These are phyloP conservation scores for Ranitomeya variabilis DNA, from an alignment of 2,113 vertebrate species.

Conservation along the genomic window DNA sequence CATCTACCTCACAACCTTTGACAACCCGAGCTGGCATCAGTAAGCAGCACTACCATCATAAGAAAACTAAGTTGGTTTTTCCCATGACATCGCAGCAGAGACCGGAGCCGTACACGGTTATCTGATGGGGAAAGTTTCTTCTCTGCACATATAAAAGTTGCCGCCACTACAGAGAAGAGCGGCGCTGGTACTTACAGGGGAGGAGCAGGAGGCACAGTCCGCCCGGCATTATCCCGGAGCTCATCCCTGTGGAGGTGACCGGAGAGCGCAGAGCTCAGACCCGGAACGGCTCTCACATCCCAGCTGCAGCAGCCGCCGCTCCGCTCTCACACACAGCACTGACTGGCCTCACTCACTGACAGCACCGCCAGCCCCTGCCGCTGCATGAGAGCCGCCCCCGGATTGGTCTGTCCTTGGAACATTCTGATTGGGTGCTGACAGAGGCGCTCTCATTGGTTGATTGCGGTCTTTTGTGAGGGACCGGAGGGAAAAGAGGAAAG, in stretches of 20 bases:
- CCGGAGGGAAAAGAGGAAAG: slow-evolving; percentile 12
- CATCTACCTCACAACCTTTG: background rate
- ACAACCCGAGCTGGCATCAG: background rate
- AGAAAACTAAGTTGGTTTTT: no score
- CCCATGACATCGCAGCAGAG: background rate
- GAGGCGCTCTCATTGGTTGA: background rate
- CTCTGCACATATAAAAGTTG: background rate
- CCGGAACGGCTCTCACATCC: slow-evolving; percentile 4
- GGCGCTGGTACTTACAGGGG: background rate
- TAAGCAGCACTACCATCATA: no score
- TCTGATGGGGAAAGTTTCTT: slow-evolving; percentile 17
- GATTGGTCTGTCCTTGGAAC: slow-evolving; percentile 19
- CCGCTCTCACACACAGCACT: background rate
- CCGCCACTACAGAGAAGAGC: no score
- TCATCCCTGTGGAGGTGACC: background rate
- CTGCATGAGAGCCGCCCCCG: background rate
- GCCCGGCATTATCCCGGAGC: slow-evolving; percentile 29
- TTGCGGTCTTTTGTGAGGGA: background rate
- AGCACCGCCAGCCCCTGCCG: background rate
- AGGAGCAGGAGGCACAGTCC: background rate
- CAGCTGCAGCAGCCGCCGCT: background rate
- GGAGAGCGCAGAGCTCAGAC: background rate
- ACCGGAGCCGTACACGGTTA: background rate
- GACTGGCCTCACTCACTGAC: slow-evolving; percentile 18
- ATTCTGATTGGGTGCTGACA: slow-evolving; percentile 43